Base-by-base conservation (phyloP, 2,888 invertebrate genomes). In the Coenonympha glycerion region DNA sequence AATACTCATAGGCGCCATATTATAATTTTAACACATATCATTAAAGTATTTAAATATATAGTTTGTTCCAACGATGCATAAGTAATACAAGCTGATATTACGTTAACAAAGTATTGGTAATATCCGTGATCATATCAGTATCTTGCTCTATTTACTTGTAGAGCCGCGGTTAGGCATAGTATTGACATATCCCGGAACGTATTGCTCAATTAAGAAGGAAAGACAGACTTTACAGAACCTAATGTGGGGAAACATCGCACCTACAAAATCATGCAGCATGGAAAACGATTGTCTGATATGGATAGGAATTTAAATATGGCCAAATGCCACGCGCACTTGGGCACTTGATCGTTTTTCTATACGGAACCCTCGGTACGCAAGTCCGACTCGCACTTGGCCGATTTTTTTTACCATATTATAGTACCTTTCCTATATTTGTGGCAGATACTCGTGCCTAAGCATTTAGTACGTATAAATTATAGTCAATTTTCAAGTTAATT, bases 121-220 rank as follows among this genome's bases (percentile, higher is more conserved):
- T 22, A 22, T 24, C 24, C 15, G 39, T 15, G 39, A 39, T 39
- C 4, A 39, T 22, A 24, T 39, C 39, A 24, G 39, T 15, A 15
- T 4, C 2, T 24, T 39, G 24, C 39, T 39, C 39, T 39, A 39
- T 39, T 39, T 24, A 24, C 9, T 24, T 24, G 19, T 6, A 19
- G 39, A 39, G 15, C 24, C 22, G 24, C 9, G 15, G 22, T 13
- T 24, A 15, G 24, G 24, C 22, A 39, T 39, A 15, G 15, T 22
- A 22, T 24, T 39, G 39, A 24, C 39, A 39, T 22, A 39, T 39
- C 24, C 39, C 39, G 39, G 39, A 39, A 22, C 9, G 24, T 22
- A 22, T 39, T 39, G 21, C 39, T 24, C 22, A 22, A 39, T 9
- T 13, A 9, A 39, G 9, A 24, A 9, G 15, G 24, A 15, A 39